phyloP scores from a whole-genome alignment of 2,888 invertebrate genomes.

The Coelopa pilipes region DNA sequence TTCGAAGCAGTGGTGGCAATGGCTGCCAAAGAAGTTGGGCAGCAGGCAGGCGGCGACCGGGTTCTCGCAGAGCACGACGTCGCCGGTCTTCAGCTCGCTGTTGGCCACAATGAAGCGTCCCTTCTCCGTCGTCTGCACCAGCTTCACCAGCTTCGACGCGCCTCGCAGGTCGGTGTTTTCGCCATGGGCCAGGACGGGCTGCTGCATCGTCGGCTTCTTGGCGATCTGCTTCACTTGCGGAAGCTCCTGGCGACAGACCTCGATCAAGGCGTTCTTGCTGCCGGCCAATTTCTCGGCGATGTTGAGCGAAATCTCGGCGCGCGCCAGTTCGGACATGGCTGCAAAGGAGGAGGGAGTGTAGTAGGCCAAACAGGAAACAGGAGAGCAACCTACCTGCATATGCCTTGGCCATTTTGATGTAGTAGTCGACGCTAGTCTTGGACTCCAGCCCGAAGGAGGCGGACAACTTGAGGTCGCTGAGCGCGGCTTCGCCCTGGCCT shows the following conservation, averaged over 20 bases:
- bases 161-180: constrained; percentile 70
- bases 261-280: constrained; percentile 66
- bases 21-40: constrained; percentile 79
- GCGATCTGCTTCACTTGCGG: constrained; percentile 53
- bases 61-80: constrained; percentile 76
- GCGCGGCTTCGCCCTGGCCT: constrained; percentile 71
- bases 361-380: background rate
- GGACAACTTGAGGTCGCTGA: constrained; percentile 77
- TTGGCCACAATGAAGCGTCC: constrained; percentile 79
- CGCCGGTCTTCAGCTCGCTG: constrained; percentile 71
- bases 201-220: constrained; percentile 38
- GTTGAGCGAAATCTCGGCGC: constrained; percentile 75
- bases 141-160: constrained; percentile 72
- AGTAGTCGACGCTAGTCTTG: constrained; percentile 74
- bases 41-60: constrained; percentile 81
- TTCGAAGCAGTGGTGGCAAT: constrained; percentile 83
- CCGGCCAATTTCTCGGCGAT: constrained; percentile 73
- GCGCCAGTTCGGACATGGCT: constrained; percentile 71
- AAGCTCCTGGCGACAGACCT: constrained; percentile 67
- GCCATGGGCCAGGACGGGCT: constrained; percentile 68
- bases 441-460: constrained; percentile 73
- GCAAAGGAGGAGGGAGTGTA: constrained; percentile 38
- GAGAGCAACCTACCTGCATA: constrained; percentile 66
- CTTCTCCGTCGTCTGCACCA: constrained; percentile 70
- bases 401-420: constrained; percentile 77